A percentile compares a stretch with the other conserved stretches of the same genome.
These are phyloP conservation scores for Miichthys miiuy DNA, from an alignment of 2,797 vertebrate species.

Conservation along the genomic window DNA sequence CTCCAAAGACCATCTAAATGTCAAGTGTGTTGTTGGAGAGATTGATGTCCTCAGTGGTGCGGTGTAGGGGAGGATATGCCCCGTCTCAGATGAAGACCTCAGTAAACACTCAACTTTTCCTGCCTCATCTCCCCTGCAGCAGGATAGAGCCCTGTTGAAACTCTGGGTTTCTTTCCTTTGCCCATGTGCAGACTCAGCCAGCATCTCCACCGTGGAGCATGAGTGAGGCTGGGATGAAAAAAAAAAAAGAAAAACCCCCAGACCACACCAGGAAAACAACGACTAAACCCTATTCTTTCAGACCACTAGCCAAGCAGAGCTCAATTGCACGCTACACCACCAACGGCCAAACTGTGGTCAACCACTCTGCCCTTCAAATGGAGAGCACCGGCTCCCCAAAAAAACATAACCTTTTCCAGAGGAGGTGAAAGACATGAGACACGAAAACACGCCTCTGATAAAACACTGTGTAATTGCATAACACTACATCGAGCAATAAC, in stretches of 20 bases:
- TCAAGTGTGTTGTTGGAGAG: slow-evolving; percentile 67
- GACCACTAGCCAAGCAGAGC: slow-evolving; percentile 77
- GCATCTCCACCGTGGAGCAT: slow-evolving; percentile 61
- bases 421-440: slow-evolving; percentile 74
- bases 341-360: slow-evolving; percentile 78
- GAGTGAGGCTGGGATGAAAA: slow-evolving; percentile 55
- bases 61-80: slow-evolving; percentile 66
- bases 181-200: slow-evolving; percentile 61
- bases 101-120: slow-evolving; percentile 71
- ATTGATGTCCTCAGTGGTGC: slow-evolving; percentile 63
- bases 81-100: slow-evolving; percentile 70
- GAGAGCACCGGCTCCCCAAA: slow-evolving; percentile 65
- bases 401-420: slow-evolving; percentile 73
- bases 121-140: slow-evolving; percentile 66
- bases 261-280: slow-evolving; percentile 83
- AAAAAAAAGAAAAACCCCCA: slow-evolving; percentile 54
- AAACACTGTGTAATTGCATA: slow-evolving; percentile 62
- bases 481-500: slow-evolving; percentile 61
- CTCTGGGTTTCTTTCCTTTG: slow-evolving; percentile 52
- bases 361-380: slow-evolving; percentile 78
- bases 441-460: slow-evolving; percentile 68
- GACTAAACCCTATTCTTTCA: slow-evolving; percentile 78
- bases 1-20: slow-evolving; percentile 69
- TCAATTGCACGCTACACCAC: slow-evolving; percentile 81
- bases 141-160: slow-evolving; percentile 57